These are phyloP conservation scores for Dysdera silvatica DNA, from an alignment of 1,140 invertebrate species.

Conservation along the genomic window DNA sequence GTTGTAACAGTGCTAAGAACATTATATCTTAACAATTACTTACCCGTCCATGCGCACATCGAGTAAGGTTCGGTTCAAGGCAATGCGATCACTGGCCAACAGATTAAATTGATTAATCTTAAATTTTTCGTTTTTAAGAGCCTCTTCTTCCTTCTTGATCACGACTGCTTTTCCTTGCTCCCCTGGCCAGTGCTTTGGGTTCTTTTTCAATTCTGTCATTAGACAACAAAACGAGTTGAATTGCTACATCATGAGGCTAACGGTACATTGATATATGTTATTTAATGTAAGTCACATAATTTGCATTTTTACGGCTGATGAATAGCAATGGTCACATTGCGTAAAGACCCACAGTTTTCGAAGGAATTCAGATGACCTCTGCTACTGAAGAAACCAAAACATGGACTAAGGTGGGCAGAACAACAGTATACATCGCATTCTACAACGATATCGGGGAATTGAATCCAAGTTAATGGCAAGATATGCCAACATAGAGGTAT, in stretches of 20 bases:
- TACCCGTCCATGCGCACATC: constrained; percentile 88
- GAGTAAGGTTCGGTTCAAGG: constrained; percentile 85
- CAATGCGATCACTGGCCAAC: constrained; percentile 94
- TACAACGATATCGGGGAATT: no score
- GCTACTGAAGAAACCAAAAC: no score
- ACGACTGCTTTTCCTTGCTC: constrained; percentile 83
- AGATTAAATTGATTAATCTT: constrained; percentile 96
- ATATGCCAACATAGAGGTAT: no score
- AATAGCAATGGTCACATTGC: neutral
- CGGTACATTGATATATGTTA: neutral
- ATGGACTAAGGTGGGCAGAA: no score
- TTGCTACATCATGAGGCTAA: neutral
- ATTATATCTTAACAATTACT: constrained; percentile 41
- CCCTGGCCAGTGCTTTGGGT: constrained; percentile 58
- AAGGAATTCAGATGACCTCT: neutral
- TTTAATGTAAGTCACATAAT: neutral
- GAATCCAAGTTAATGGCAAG: no score
- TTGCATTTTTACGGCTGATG: neutral
- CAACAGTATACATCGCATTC: no score
- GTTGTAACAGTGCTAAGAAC: neutral
- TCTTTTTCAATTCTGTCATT: constrained; percentile 22
- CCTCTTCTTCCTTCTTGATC: constrained; percentile 72
- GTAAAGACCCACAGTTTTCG: neutral
- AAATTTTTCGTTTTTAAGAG: constrained; percentile 86
- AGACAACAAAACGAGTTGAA: neutral